phyloP scores from a whole-genome alignment of 2,113 vertebrate genomes.

The Platysternon megacephalum region DNA sequence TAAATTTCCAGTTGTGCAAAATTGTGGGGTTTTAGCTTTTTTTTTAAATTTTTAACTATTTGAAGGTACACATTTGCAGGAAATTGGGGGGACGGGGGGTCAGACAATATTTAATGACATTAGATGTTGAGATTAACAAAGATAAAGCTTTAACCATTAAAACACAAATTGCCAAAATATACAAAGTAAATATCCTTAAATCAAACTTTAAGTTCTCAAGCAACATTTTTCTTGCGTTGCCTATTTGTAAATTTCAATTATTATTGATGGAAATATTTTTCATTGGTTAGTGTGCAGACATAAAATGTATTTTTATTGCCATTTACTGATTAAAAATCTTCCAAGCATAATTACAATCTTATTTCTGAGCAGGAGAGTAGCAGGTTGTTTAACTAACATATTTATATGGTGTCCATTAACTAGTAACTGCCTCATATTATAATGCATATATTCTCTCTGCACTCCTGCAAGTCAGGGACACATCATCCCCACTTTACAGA shows the following conservation, averaged over 20 bases:
- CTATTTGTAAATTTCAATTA: background rate
- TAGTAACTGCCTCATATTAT: background rate
- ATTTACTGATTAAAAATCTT: background rate
- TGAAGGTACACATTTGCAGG: background rate
- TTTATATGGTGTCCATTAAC: background rate
- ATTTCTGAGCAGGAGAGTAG: background rate
- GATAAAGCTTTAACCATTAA: background rate
- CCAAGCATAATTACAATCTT: background rate
- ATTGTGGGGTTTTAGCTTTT: background rate
- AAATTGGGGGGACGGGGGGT: too few relatives aligned
- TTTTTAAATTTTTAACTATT: background rate
- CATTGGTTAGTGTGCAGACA: background rate
- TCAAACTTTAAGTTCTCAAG: background rate
- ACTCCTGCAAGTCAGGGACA: background rate
- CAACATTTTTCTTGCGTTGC: background rate
- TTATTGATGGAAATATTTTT: background rate
- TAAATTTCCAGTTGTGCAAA: background rate
- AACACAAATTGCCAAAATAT: background rate
- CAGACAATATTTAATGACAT: background rate
- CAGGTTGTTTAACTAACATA: background rate
- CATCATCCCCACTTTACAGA: too few relatives aligned
- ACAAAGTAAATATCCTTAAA: background rate
- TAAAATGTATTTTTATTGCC: background rate
- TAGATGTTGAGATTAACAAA: background rate
- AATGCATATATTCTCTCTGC: background rate